phyloP scores from a whole-genome alignment of 2,797 vertebrate species.

The Eleutherodactylus coqui region DNA sequence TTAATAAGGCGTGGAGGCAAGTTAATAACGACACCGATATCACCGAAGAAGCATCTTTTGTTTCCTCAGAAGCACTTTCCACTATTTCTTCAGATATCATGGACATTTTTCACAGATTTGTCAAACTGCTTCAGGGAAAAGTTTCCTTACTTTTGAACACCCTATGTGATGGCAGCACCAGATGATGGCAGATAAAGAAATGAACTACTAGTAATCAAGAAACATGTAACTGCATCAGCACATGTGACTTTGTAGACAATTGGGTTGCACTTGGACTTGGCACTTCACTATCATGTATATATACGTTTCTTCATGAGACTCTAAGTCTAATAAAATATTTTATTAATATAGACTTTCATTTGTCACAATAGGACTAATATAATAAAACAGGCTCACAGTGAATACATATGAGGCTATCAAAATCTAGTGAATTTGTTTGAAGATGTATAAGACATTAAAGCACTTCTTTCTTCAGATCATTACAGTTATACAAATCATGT shows the following conservation, averaged over 20 bases:
- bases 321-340: slow-evolving; percentile 12
- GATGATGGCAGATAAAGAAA: slow-evolving; percentile 11
- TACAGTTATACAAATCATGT: too few species aligned
- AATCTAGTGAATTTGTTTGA: not conserved
- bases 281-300: slow-evolving; percentile 3
- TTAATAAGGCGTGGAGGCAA: slow-evolving; percentile 22
- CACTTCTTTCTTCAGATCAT: not conserved
- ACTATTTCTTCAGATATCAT: slow-evolving; percentile 41
- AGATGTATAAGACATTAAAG: not conserved
- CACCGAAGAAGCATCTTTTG: not conserved
- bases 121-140: slow-evolving; percentile 56
- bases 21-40: slow-evolving; percentile 22
- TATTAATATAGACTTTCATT: not conserved
- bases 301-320: not conserved
- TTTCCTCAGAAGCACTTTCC: not conserved
- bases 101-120: slow-evolving; percentile 46
- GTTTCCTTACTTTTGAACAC: slow-evolving; percentile 45
- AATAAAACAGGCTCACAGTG: not conserved
- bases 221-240: not conserved
- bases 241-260: not conserved
- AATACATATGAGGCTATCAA: not conserved
- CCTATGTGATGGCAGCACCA: slow-evolving; percentile 29
- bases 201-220: not conserved
- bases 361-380: not conserved
- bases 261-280: not conserved